A percentile compares a stretch with the other conserved stretches of the same genome.
phyloP scores from a whole-genome alignment of 2,888 invertebrate species.

The Lithophane socia region DNA sequence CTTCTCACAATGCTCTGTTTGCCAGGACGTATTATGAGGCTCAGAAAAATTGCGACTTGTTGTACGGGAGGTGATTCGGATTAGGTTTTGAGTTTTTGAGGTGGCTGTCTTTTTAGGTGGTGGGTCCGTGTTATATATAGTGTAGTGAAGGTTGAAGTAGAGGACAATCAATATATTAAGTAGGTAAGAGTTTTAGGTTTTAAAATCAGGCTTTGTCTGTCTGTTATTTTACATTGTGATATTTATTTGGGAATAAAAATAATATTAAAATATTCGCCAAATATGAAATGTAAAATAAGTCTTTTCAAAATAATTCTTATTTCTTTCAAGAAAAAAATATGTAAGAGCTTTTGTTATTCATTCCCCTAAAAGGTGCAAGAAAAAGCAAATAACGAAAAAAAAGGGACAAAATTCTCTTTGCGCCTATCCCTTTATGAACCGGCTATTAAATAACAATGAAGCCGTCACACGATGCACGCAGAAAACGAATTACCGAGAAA shows the following conservation, averaged over 20 bases:
- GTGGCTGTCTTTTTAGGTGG: conserved; percentile 11
- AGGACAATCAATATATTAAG: background rate
- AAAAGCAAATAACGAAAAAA: conserved; percentile 29
- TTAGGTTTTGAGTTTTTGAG: conserved; percentile 69
- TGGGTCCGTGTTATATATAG: background rate
- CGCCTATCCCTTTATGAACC: conserved; percentile 65
- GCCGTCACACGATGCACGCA: conserved; percentile 77
- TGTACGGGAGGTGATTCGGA: conserved; percentile 74
- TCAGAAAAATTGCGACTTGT: conserved; percentile 79
- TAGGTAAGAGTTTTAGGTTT: too few relatives aligned
- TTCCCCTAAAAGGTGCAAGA: conserved; percentile 24
- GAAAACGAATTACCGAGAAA: conserved; percentile 87
- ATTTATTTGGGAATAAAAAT: background rate
- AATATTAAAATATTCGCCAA: background rate
- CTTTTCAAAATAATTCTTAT: background rate
- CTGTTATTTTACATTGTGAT: background rate
- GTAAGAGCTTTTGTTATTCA: background rate
- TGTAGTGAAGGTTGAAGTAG: background rate
- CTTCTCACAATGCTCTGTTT: conserved; percentile 88
- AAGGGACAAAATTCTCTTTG: conserved; percentile 3
- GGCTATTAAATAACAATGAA: conserved; percentile 84
- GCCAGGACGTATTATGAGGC: conserved; percentile 81
- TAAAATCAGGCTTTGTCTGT: background rate
- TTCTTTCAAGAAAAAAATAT: background rate
- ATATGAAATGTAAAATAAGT: too few relatives aligned